Base-by-base conservation (phyloP, 2,888 invertebrate species). In the Linnaemya vulpina region DNA sequence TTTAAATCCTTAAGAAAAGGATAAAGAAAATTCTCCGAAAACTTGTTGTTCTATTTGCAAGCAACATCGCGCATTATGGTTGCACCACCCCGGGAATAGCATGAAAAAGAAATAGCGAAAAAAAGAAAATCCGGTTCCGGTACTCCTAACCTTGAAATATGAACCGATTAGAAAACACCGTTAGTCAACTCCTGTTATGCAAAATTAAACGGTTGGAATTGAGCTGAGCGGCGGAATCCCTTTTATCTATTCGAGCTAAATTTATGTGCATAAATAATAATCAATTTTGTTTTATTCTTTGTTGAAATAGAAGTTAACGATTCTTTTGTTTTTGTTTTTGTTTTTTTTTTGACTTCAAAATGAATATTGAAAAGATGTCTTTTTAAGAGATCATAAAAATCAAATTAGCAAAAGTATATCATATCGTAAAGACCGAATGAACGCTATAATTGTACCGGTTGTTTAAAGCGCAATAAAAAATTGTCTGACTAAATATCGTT, bases 381-480 rank as follows among this genome's bases (percentile, higher is more conserved):
- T 60, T 73, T 60, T 30, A 73, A 60, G 43, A 46, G 43, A 51
- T 60, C 53, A 76, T 62, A 70, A 71, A 70, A 78, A 53, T 53
- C 30, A 63, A 71, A 70, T 63, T 63, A 38, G 15, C 67, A 60
- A 38, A 62, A 60, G 17, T 46, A 53, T 51, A 43, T n/a, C 5
- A 51, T 17, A 46, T 43, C 40, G 35, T 76, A 76, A 67, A 76
- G 4, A 22, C 55, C 35, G 5, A 55, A 65, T 43, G 17, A 38
- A 43, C 65, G 13, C 17, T 20, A 38, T 30, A 53, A 75, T 62
- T 35, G 43, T 43, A 70, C 74, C 67, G 74, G 67, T 68, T 43
- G 35, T 76, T 82, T 55, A 53, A 81, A 68, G 30, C 40, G 35
- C 51, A 51, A 70, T 68, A 46, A 67, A 67, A n/a, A 73, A 65